phyloP scores from a whole-genome alignment of 2,888 invertebrate species.

The Galerucella nymphaeae region DNA sequence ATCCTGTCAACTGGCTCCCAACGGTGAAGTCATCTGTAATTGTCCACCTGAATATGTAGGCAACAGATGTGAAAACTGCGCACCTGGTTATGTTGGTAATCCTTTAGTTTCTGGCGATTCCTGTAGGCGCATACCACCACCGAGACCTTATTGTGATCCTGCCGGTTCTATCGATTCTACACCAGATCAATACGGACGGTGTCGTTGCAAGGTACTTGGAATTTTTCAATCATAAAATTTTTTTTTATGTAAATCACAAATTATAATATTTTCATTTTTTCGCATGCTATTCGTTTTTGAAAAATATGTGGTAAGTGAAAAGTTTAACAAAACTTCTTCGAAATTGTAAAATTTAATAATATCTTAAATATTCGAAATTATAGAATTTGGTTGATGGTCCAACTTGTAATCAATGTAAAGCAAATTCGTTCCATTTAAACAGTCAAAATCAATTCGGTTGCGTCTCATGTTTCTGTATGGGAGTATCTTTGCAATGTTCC shows the following conservation, averaged over 20 bases:
- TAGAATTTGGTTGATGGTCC: constrained; percentile 77
- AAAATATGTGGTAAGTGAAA: no score
- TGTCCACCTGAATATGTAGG: constrained; percentile 85
- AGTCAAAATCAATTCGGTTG: constrained; percentile 86
- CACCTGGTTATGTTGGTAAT: constrained; percentile 83
- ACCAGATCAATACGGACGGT: constrained; percentile 66
- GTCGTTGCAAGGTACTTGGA: constrained; percentile 76
- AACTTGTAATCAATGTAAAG: constrained; percentile 87
- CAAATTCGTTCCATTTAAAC: constrained; percentile 86
- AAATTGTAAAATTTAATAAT: neutral
- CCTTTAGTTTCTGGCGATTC: constrained; percentile 80
- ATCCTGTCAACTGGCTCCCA: constrained; percentile 79
- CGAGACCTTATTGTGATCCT: constrained; percentile 72
- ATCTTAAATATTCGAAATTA: neutral
- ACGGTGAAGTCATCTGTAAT: constrained; percentile 81
- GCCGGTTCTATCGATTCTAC: constrained; percentile 75
- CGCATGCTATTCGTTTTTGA: no score
- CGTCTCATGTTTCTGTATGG: constrained; percentile 96
- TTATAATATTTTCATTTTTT: no score
- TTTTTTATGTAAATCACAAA: neutral
- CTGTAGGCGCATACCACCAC: constrained; percentile 67
- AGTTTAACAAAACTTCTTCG: no score
- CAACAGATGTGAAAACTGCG: constrained; percentile 81
- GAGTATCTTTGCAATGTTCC: constrained; percentile 82
- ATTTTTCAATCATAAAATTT: no score